Base-by-base conservation (phyloP, 2,888 invertebrate species). In the Pseudoips prasinana region DNA sequence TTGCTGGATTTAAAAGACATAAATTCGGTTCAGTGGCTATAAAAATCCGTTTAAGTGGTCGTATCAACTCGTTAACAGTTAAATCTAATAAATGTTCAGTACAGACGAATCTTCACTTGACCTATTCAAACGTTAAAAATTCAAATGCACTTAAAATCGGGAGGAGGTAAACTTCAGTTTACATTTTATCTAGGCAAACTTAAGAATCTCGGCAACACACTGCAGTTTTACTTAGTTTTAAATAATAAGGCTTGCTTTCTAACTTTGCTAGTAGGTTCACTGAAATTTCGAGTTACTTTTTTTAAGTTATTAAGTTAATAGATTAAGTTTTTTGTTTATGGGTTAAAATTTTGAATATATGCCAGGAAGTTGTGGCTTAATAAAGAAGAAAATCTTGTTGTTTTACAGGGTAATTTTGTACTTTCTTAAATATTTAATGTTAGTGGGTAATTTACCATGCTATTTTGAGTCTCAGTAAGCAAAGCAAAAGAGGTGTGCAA, bases 141-240 rank as follows among this genome's bases (percentile, higher is more conserved):
- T 54, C 55, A 58, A 44, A 25, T 44, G 43, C 51, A 51, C 53
- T 58, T 53, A 54, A 52, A 58, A 57, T 60, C 54, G 33, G 29
- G n/a, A 25, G 17, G 39, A 46, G 48, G 41, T 46, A 38, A 39
- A 27, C 33, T 39, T 28, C 44, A 32, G 25, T 20, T 26, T 29
- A 33, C 10, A 46, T 31, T 40, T 46, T 46, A 45, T 33, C 33
- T 26, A 23, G 30, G 14, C 22, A 29, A 50, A 56, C 23, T 56
- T 53, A 39, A 37, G 37, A 39, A 44, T 35, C 37, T 35, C 25
- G 22, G 25, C 35, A 34, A 37, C 39, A 39, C 31, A 45, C 40
- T 36, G 41, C 10, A 42, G 44, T 49, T 31, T 22, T n/a, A n/a
- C n/a, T n/a, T n/a, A n/a, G 30, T 35, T 41, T 26, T 29, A 39